phyloP scores from a whole-genome alignment of 1,140 invertebrate genomes.

The Achroia grisella region DNA sequence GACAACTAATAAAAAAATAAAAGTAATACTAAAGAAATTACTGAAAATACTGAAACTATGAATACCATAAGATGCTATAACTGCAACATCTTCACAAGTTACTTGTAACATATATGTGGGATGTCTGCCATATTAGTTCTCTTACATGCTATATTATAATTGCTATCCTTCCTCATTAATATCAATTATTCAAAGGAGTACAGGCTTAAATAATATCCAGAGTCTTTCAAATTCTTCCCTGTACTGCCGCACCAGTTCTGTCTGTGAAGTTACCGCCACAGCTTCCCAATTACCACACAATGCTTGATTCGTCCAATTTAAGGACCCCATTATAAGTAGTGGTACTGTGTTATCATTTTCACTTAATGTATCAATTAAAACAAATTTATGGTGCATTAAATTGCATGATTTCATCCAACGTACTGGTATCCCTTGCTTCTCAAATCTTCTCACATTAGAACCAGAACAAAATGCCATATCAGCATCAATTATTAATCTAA shows the following conservation, averaged over 20 bases:
- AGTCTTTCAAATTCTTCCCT: slow-evolving; percentile 56
- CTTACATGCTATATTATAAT: too few species aligned
- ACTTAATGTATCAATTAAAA: slow-evolving; percentile 37
- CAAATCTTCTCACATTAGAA: slow-evolving; percentile 35
- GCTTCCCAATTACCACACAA: slow-evolving; percentile 56
- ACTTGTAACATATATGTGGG: too few species aligned
- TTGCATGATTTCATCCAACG: slow-evolving; percentile 61
- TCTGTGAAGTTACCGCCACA: slow-evolving; percentile 52
- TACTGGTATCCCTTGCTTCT: slow-evolving; percentile 45
- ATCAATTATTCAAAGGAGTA: slow-evolving; percentile 3
- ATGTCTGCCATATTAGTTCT: too few species aligned
- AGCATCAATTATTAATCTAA: slow-evolving; percentile 54
- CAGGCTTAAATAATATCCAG: slow-evolving; percentile 52
- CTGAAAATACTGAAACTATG: too few species aligned
- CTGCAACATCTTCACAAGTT: too few species aligned
- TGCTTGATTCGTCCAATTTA: slow-evolving; percentile 66
- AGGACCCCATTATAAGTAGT: slow-evolving; percentile 43
- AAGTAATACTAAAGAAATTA: too few species aligned
- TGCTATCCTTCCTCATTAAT: too few species aligned
- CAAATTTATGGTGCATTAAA: slow-evolving; percentile 65
- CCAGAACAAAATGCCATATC: slow-evolving; percentile 58
- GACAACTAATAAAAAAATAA: too few species aligned
- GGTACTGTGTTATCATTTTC: slow-evolving; percentile 19
- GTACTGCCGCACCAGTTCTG: slow-evolving; percentile 36
- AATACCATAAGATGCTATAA: too few species aligned